phyloP scores from a whole-genome alignment of 2,113 vertebrate genomes.

The Drymodes brunneopygia region DNA sequence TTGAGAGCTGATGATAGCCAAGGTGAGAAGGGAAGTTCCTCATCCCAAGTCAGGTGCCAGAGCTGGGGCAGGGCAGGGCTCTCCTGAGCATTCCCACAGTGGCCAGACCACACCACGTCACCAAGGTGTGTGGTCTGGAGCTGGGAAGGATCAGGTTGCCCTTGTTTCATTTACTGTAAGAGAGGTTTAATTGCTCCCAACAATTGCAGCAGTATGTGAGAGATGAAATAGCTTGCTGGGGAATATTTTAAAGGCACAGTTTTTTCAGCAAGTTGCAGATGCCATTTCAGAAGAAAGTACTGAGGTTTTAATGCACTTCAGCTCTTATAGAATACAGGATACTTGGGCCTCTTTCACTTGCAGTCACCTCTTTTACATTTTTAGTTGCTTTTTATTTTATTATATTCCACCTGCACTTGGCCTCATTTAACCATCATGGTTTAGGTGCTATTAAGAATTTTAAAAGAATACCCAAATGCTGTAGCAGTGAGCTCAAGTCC shows the following conservation, averaged over 20 bases:
- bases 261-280: conserved; percentile 1
- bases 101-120: background rate
- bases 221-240: conserved; percentile 19
- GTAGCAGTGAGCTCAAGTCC: conserved; percentile 16
- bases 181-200: conserved; percentile 40
- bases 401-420: conserved; percentile 46
- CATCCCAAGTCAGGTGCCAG: background rate
- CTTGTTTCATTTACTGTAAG: conserved; percentile 37
- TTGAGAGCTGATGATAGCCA: background rate
- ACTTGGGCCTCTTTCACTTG: background rate
- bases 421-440: background rate
- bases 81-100: background rate
- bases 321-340: background rate
- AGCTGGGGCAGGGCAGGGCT: background rate
- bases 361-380: background rate
- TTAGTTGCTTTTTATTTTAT: conserved; percentile 40
- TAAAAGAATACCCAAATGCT: conserved; percentile 34
- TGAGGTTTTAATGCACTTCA: conserved; percentile 10
- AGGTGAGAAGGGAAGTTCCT: background rate
- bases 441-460: conserved; percentile 55
- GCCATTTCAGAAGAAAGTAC: background rate
- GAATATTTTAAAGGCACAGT: background rate
- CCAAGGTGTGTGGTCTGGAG: conserved; percentile 24
- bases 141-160: background rate
- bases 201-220: conserved; percentile 1